Evolutionary conservation across 2,113 vertebrate species (phyloP).

Genomic region (Brachyhypopomus occidentalis): DNA sequence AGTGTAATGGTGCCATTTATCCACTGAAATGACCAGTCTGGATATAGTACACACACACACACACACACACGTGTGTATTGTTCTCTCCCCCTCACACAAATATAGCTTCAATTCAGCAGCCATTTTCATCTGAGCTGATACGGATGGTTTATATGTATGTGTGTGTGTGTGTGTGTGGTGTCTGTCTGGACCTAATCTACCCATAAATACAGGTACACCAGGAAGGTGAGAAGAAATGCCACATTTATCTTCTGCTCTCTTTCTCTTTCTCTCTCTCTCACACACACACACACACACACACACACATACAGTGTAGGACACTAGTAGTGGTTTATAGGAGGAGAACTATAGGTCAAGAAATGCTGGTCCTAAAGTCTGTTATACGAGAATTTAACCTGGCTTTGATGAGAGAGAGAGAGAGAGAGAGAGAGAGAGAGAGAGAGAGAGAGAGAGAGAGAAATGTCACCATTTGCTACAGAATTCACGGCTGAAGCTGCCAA

Average conservation of each 20-base stretch:
- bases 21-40: slow-evolving; percentile 62
- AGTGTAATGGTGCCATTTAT: slow-evolving; percentile 71
- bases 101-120: not conserved
- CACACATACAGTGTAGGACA: no score
- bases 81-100: no score
- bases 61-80: slow-evolving; percentile 1
- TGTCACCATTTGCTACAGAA: no score
- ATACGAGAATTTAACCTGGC: no score
- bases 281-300: not conserved
- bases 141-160: not conserved
- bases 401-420: no score
- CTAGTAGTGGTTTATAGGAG: no score
- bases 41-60: slow-evolving; percentile 21
- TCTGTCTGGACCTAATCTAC: not conserved
- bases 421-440: no score
- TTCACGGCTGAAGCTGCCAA: slow-evolving; percentile 58
- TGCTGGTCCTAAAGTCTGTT: no score
- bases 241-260: not conserved
- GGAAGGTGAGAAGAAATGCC: not conserved
- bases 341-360: no score
- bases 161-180: not conserved
- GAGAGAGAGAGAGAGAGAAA: no score
- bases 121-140: not conserved
- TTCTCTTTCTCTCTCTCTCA: slow-evolving; percentile 33
- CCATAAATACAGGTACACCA: no score